These are phyloP conservation scores for Campylorhamphus procurvoides DNA, from an alignment of 2,113 vertebrate species.

Conservation along the genomic window DNA sequence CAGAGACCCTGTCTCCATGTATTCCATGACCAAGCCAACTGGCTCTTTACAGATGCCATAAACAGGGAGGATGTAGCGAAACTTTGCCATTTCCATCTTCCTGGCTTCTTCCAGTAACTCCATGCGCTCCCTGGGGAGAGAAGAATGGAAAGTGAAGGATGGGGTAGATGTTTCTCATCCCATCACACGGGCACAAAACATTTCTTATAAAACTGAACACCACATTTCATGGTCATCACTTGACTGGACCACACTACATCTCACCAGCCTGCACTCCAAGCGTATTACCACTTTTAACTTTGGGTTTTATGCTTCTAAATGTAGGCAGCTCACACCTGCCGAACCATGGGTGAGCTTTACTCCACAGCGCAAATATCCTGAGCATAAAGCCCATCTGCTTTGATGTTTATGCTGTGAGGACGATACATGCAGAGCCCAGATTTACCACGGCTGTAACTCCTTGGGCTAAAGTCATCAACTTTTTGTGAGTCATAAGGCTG, in stretches of 20 bases:
- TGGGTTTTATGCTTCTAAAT: background rate
- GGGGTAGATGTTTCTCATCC: background rate
- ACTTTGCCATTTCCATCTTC: constrained; percentile 99
- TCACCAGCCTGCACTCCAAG: background rate
- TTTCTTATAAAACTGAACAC: background rate
- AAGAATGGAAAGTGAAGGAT: background rate
- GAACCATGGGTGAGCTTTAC: background rate
- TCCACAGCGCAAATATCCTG: rapidly evolving
- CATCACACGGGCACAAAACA: background rate
- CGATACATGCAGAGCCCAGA: background rate
- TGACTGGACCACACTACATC: background rate
- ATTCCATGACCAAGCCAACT: constrained; percentile 95
- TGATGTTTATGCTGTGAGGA: background rate
- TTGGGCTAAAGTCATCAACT: constrained; percentile 1
- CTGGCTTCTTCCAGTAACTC: constrained; percentile 94
- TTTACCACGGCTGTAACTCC: background rate
- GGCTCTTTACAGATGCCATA: constrained; percentile 94
- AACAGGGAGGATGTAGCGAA: constrained; percentile 93
- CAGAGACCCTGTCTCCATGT: constrained; percentile 96
- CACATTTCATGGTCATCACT: rapidly evolving
- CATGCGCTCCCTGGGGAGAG: constrained; percentile 83
- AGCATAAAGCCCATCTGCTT: background rate
- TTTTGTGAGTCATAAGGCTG: background rate
- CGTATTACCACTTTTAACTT: background rate
- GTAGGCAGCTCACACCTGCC: background rate